A percentile compares a stretch with the other conserved stretches of the same genome.
These are phyloP conservation scores for Gonioctena quinquepunctata DNA, from an alignment of 1,140 invertebrate genomes.

Conservation along the genomic window DNA sequence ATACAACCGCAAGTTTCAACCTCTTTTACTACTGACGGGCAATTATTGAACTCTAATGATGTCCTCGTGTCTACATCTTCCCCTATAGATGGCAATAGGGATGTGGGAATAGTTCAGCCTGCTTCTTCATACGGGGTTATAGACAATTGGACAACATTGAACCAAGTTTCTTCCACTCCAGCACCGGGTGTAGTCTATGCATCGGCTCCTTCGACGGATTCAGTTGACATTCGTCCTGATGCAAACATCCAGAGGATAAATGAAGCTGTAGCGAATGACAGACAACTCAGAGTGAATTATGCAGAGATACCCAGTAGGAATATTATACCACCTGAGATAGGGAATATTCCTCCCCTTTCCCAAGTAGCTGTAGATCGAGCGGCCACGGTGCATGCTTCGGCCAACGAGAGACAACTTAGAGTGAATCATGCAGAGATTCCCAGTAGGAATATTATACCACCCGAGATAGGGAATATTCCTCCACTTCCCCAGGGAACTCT, in stretches of 20 bases:
- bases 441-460: constrained; percentile 21
- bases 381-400: background rate
- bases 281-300: background rate
- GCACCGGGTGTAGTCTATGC: background rate
- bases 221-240: background rate
- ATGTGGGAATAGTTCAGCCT: background rate
- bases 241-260: background rate
- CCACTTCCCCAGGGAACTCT: background rate
- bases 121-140: background rate
- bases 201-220: too few relatives aligned
- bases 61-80: background rate
- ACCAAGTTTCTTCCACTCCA: background rate
- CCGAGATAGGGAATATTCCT: constrained; percentile 14
- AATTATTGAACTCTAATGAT: background rate
- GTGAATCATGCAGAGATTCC: background rate
- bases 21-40: background rate
- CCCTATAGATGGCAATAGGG: background rate
- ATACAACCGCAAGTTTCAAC: background rate
- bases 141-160: background rate
- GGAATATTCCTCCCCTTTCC: background rate
- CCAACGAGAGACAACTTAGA: background rate
- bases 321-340: background rate
- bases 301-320: background rate
- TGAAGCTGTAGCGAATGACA: background rate
- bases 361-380: background rate